These are phyloP conservation scores for Drosophila bipectinata DNA, from an alignment of 1,140 invertebrate species.

Conservation along the genomic window DNA sequence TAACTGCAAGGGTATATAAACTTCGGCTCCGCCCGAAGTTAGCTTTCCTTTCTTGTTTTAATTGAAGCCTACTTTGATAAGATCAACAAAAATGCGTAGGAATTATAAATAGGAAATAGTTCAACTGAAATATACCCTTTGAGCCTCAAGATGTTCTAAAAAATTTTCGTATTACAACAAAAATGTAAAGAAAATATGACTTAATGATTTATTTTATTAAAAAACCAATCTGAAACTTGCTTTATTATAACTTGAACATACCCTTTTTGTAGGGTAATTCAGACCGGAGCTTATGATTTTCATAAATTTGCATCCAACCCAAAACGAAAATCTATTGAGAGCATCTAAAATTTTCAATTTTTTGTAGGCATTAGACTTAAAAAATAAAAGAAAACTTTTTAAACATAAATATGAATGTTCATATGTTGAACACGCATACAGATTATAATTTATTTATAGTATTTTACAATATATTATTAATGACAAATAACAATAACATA, in stretches of 20 bases:
- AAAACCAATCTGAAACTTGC: neutral
- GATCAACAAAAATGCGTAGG: conserved; percentile 47
- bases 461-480: neutral
- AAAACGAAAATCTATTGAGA: conserved; percentile 67
- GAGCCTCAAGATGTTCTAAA: neutral
- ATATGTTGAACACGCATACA: neutral
- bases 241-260: neutral
- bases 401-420: too few relatives aligned
- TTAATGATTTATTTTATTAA: neutral
- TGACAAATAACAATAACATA: neutral
- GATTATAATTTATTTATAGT: neutral
- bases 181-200: too few relatives aligned
- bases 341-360: conserved; percentile 40
- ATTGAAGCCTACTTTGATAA: conserved; percentile 76
- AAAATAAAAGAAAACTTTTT: neutral
- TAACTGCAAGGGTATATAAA: too few relatives aligned
- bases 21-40: too few relatives aligned
- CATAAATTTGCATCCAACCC: conserved; percentile 69
- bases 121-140: conserved; percentile 5
- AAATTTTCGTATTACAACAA: neutral
- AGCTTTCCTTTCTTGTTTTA: too few relatives aligned
- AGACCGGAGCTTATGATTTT: conserved; percentile 39
- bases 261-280: conserved; percentile 9
- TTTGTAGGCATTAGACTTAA: neutral
- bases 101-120: neutral